phyloP scores from a whole-genome alignment of 2,888 invertebrate genomes.

The Frankliniella intonsa region DNA sequence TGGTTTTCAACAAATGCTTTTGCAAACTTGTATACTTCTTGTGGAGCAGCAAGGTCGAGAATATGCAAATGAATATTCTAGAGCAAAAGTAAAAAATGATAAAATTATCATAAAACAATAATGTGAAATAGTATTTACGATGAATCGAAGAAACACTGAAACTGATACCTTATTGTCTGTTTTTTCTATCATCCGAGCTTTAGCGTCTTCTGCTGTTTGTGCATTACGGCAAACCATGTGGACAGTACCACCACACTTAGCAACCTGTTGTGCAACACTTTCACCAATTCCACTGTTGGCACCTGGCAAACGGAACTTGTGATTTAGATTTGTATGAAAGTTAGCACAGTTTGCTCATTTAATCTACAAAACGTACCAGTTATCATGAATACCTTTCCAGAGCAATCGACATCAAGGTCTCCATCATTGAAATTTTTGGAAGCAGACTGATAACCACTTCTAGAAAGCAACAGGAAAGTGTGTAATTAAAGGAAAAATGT shows the following conservation, averaged over 20 bases:
- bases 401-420: conserved; percentile 45
- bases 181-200: conserved; percentile 43
- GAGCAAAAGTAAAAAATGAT: conserved; percentile 38
- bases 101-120: conserved; percentile 20
- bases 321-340: neutral
- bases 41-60: conserved; percentile 47
- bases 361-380: conserved; percentile 41
- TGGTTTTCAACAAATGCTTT: conserved; percentile 43
- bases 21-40: conserved; percentile 46
- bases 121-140: neutral
- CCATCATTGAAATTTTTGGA: conserved; percentile 44
- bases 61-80: conserved; percentile 47
- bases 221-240: conserved; percentile 49
- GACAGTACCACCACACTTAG: conserved; percentile 48
- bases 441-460: conserved; percentile 46
- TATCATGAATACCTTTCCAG: conserved; percentile 45
- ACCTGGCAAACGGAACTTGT: conserved; percentile 35
- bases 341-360: neutral
- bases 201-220: conserved; percentile 45
- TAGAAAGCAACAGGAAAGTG: conserved; percentile 35
- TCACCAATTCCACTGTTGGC: conserved; percentile 48
- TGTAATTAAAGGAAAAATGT: neutral
- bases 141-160: conserved; percentile 46
- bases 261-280: conserved; percentile 46
- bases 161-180: conserved; percentile 44